These are phyloP conservation scores for Mesoclemmys tuberculata DNA, from an alignment of 2,113 vertebrate species.

Conservation along the genomic window DNA sequence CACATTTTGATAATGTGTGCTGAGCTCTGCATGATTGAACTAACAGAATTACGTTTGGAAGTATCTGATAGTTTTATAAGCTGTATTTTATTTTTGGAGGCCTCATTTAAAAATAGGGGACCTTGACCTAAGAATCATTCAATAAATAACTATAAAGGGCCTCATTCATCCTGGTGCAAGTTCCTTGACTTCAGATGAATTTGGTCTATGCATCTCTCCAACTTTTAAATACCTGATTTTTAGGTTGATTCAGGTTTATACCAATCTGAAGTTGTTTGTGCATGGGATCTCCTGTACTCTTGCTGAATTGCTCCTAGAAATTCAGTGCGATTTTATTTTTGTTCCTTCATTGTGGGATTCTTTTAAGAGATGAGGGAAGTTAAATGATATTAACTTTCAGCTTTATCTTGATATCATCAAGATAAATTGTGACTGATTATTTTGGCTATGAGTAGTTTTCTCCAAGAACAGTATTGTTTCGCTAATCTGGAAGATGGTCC, in stretches of 20 bases:
- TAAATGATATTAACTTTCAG: accelerated
- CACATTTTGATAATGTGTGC: constrained; percentile 24
- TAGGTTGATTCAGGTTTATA: not conserved
- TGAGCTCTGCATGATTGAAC: constrained; percentile 53
- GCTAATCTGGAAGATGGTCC: accelerated
- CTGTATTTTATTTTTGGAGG: constrained; percentile 29
- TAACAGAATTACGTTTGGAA: constrained; percentile 59
- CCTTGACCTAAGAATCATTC: constrained; percentile 37
- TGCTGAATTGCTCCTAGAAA: not conserved
- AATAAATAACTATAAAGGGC: not conserved
- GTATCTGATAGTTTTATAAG: constrained; percentile 36
- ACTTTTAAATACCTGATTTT: not conserved
- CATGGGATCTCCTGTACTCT: not conserved
- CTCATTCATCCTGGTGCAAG: not conserved
- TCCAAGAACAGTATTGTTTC: not conserved
- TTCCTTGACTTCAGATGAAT: not conserved
- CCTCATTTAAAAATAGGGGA: not conserved
- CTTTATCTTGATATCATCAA: no score
- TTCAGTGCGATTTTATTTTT: not conserved
- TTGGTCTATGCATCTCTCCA: not conserved
- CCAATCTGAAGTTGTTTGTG: not conserved
- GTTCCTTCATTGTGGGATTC: accelerated
- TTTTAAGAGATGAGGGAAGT: not conserved
- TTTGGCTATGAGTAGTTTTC: not conserved
- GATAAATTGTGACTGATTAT: not conserved